Base-by-base conservation (phyloP, 2,113 vertebrate species). In the Pseudorectes ferrugineus region DNA sequence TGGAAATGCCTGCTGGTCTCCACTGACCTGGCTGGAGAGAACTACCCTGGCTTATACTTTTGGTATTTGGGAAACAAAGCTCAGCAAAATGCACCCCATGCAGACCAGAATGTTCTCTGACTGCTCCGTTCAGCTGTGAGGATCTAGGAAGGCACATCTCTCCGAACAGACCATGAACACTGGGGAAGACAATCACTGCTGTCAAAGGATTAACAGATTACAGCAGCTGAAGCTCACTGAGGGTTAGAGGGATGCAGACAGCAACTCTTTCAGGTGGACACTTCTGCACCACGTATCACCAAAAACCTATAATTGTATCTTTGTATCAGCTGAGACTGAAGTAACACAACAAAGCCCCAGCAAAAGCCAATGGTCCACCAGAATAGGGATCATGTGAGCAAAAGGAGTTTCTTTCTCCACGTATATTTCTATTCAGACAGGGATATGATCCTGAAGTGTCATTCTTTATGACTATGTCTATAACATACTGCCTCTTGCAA, bases 81-180 rank as follows among this genome's bases (percentile, higher is more conserved):
- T 67, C 87, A 89, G 46, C 62, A 85, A 75, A 65, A 87, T 0
- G 9, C 10, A 82, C 1, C 18, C 40, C 48, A 23, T 1, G 11
- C 15, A 75, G 66, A 35, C 20, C 20, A 59, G 26, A n/a, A 36
- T 5, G 8, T 46, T 80, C 51, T 36, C 35, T 54, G 31, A 55
- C 62, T 73, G 22, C 28, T 46, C 59, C 35, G 16, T 20, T 62
- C 46, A 67, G 38, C 59, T 24, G 23, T 5, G 38, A 62, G 48
- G 12, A 78, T 2, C n/a, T 11, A n/a, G 43, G n/a, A 74, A 74
- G 42, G 66, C 8, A 2, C 18, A 12, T 0, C 12, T 13, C 35
- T 36, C 42, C 0, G 0, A 83, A 31, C 57, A 61, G 36, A 68
- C 22, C 6, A 0, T 1, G 3, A 85, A n/a, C 1, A 0, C 43